Conservation (phyloP, 2,888 invertebrate species). For the Ashinkailepas kermadecensis region DNA sequence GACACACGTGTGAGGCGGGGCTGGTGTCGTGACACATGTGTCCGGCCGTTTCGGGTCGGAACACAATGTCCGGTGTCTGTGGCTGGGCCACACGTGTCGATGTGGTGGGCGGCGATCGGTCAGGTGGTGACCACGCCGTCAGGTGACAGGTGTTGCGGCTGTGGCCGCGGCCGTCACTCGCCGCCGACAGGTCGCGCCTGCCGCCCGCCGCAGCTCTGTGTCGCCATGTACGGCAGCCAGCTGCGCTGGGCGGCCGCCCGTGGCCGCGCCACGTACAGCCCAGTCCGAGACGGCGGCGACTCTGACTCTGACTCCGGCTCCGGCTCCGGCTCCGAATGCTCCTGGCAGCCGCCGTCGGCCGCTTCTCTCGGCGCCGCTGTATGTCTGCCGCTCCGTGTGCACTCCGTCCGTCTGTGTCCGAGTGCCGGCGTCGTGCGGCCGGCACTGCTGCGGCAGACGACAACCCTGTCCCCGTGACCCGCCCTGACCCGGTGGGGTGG, state of each 20-base stretch:
- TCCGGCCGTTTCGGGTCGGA: no score
- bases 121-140: neutral
- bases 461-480: neutral
- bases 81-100: neutral
- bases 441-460: neutral
- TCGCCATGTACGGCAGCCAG: neutral
- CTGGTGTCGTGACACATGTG: no score
- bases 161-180: neutral
- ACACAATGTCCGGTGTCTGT: no score
- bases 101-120: neutral
- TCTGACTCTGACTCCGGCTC: neutral
- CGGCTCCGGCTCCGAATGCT: no score
- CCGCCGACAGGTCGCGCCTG: neutral
- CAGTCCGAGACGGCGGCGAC: neutral
- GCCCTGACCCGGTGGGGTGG: neutral
- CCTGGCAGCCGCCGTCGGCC: no score
- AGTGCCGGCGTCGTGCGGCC: neutral
- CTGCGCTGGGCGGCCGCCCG: constrained; percentile 6
- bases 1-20: no score
- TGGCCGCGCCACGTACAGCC: neutral
- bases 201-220: neutral
- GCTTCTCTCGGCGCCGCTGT: no score
- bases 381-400: no score
- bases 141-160: neutral
- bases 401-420: no score